Evolutionary conservation across 1,140 invertebrate genomes (phyloP).

Genomic region (Caenorhabditis inopinata): DNA sequence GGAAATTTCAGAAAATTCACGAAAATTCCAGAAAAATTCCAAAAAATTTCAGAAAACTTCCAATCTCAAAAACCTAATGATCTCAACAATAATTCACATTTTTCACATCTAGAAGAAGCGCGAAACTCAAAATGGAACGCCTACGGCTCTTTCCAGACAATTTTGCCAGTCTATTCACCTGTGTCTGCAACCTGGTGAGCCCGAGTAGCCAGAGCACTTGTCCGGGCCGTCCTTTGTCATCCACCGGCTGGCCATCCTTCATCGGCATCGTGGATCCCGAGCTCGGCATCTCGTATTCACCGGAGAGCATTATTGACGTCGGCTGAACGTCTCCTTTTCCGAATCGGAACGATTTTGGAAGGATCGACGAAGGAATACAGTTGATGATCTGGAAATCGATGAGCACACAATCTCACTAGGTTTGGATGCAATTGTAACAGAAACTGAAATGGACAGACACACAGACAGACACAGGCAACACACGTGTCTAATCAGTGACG

Average conservation of each 20-base stretch:
- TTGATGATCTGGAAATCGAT: constrained; percentile 54
- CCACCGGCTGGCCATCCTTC: constrained; percentile 48
- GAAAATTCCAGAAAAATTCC: too few relatives aligned
- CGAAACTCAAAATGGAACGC: too few relatives aligned
- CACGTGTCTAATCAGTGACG: too few relatives aligned
- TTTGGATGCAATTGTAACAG: constrained; percentile 39
- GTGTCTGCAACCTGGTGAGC: constrained; percentile 94
- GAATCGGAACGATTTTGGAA: constrained; percentile 63
- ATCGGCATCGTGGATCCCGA: background rate
- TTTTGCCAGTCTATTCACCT: constrained; percentile 74
- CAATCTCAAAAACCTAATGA: too few relatives aligned
- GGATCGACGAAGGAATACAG: constrained; percentile 62
- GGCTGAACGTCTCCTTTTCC: constrained; percentile 63
- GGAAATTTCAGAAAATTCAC: too few relatives aligned
- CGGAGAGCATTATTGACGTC: constrained; percentile 63
- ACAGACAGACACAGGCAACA: background rate
- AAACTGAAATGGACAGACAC: constrained; percentile 43
- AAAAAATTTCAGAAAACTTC: too few relatives aligned
- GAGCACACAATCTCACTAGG: constrained; percentile 16
- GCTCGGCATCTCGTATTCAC: constrained; percentile 63
- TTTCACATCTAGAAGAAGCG: too few relatives aligned
- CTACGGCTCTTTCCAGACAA: background rate
- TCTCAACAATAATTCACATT: too few relatives aligned
- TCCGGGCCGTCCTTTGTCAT: constrained; percentile 77
- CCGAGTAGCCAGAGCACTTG: constrained; percentile 99